Conservation (phyloP, 2,888 invertebrate genomes). For the Heliconius sara region DNA sequence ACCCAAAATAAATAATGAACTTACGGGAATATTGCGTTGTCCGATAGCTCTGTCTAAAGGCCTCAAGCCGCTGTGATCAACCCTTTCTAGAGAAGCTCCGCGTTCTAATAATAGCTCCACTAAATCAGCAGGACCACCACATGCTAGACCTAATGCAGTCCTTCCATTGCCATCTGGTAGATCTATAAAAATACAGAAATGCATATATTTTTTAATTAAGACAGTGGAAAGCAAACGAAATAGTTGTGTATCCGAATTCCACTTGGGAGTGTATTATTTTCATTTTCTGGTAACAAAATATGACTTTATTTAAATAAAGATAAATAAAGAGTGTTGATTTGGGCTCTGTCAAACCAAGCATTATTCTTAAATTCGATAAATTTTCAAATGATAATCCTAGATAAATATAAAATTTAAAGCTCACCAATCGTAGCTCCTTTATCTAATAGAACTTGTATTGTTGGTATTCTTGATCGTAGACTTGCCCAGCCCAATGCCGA, state of each 20-base stretch:
- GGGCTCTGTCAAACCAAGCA: no score
- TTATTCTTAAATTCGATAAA: background rate
- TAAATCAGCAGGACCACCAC: slow-evolving; percentile 87
- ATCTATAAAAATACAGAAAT: slow-evolving; percentile 56
- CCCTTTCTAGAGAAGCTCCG: slow-evolving; percentile 95
- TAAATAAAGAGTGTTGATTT: no score
- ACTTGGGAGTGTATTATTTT: background rate
- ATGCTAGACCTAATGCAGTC: slow-evolving; percentile 95
- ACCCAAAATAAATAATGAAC: slow-evolving; percentile 44
- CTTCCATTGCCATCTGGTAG: slow-evolving; percentile 94
- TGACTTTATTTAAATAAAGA: no score
- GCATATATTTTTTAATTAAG: background rate
- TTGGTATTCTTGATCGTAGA: slow-evolving; percentile 89
- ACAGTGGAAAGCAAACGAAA: background rate
- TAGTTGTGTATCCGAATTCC: no score
- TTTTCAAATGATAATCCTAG: background rate
- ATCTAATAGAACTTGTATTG: slow-evolving; percentile 86
- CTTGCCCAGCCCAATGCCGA: slow-evolving; percentile 97
- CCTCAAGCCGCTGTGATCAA: slow-evolving; percentile 95
- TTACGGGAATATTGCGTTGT: slow-evolving; percentile 91
- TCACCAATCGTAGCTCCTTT: slow-evolving; percentile 89
- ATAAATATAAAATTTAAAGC: slow-evolving; percentile 22
- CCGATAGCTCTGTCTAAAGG: slow-evolving; percentile 97
- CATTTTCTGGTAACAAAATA: background rate
- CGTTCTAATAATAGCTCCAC: slow-evolving; percentile 93